Base-by-base conservation (phyloP, 1,140 invertebrate species). In the Bombus turneri region DNA sequence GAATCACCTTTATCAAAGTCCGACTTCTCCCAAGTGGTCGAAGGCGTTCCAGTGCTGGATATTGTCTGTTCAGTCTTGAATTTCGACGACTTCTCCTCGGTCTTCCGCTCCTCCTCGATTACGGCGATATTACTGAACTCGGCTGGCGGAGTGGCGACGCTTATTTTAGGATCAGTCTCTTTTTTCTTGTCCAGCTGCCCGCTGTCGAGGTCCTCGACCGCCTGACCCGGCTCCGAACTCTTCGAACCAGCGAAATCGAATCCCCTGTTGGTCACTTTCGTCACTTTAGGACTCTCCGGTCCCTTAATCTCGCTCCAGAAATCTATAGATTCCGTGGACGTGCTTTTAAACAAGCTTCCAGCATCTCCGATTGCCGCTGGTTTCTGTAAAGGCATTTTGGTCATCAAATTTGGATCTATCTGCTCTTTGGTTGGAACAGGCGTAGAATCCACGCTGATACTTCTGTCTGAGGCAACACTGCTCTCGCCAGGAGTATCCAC, bases 261-360 rank as follows among this genome's bases (percentile, higher is more conserved):
- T 43, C 28, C 57, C 39, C 34, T 71, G 22, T 37, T 28, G 5
- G 22, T 74, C 41, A 13, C 59, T 31, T 57, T 87, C 10, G 22
- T 75, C 53, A 13, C 31, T 75, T 86, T 66, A 1, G 82, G 85
- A 28, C 80, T 87, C 18, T 73, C 71, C 57, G 85, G 41, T 1
- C 84, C 91, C 72, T 91, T 91, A 62, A 95, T 95, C 90, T 95
- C 94, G 86, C 91, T 95, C 94, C 94, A 95, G 88, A 95, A 95
- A 87, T 95, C 94, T 84, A 95, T 94, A 1, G 90, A 91, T 39
- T 91, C 90, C 0, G 81, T 81, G 3, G 90, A 91, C 12, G 83
- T 72, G 25, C 90, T 91, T 22, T 85, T 91, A 4, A 77, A 88
- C 41, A 88, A 34, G 2, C n/a, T 43, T 12, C 22, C 39, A 25